These are phyloP conservation scores for Microtus pennsylvanicus DNA, from an alignment of 2,113 vertebrate species.

Conservation along the genomic window DNA sequence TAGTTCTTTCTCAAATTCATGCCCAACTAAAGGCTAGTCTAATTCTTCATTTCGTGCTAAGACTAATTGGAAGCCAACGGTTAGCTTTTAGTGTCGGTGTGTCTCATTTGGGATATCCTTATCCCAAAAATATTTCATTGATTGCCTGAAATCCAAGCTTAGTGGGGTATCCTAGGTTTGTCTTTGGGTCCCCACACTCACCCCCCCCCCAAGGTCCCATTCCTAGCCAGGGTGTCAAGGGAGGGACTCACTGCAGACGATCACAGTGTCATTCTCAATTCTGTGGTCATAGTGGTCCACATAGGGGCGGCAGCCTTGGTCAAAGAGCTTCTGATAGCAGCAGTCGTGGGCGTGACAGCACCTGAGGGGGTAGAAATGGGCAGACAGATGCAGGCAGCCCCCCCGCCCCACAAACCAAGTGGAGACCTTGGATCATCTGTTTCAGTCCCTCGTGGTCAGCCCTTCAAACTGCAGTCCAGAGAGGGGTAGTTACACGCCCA, in stretches of 20 bases:
- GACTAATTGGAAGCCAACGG: background rate
- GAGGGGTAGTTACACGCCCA: background rate
- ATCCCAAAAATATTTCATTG: background rate
- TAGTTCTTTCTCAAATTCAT: too few species aligned
- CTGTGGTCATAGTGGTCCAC: constrained; percentile 71
- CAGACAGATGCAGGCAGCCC: background rate
- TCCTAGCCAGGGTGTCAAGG: background rate
- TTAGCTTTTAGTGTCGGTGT: background rate
- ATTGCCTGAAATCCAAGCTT: background rate
- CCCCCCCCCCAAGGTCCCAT: background rate
- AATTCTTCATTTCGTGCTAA: background rate
- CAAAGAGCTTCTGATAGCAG: constrained; percentile 77
- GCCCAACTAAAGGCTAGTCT: background rate
- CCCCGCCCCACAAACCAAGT: background rate
- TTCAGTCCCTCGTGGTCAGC: background rate
- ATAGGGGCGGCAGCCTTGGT: constrained; percentile 71
- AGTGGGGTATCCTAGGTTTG: background rate
- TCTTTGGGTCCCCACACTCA: too few species aligned
- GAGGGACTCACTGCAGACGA: constrained; percentile 76
- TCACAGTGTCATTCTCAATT: background rate
- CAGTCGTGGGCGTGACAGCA: constrained; percentile 81
- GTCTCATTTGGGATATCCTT: background rate
- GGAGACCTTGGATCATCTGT: background rate
- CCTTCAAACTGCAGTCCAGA: background rate
- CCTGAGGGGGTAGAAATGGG: constrained; percentile 48